Base-by-base conservation (phyloP, 2,113 vertebrate genomes). In the Sebastes fasciatus region DNA sequence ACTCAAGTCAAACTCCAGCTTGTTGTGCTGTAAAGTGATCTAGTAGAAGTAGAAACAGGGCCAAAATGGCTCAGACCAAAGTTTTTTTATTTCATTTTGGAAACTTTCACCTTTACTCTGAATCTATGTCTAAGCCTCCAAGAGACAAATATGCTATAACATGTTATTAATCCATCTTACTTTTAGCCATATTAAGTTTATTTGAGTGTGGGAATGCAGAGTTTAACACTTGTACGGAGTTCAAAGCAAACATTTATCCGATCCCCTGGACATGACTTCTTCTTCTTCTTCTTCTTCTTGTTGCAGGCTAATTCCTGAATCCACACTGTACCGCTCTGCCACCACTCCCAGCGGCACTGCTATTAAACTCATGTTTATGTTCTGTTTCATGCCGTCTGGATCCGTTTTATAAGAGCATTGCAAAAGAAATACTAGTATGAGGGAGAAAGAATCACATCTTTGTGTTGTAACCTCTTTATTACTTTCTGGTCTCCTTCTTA, bases 171-270 rank as follows among this genome's bases (percentile, higher is more conserved):
- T 72, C 6, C 6, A 61, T 76, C 23, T 71, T 74, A 55, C 45
- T 79, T 82, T 77, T 34, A 69, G 62, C 55, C 19, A 1, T 17
- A 64, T 79, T 68, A 8, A 43, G 7, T 70, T 60, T 14, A 82
- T 71, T 49, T 63, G 54, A 81, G 70, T 48, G 65, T 74, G 78
- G 43, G 69, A 88, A 78, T 19, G 42, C 8, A 62, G 12, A 43
- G n/a, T 72, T 57, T 55, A 65, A 75, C 42, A 17, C 46, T 60
- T 61, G 16, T 60, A 9, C 17, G 12, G 49, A 12, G 19, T 84
- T 81, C 83, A 85, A 68, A 57, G 21, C 14, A 76, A 85, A 82
- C 84, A 79, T 87, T 87, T 74, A 40, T 58, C 66, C 46, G 1
- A 23, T 83, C 78, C 75, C 65, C 75, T 82, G 75, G 78, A 86